Conservation (phyloP, 2,113 vertebrate species). For the Clarias batrachus region DNA sequence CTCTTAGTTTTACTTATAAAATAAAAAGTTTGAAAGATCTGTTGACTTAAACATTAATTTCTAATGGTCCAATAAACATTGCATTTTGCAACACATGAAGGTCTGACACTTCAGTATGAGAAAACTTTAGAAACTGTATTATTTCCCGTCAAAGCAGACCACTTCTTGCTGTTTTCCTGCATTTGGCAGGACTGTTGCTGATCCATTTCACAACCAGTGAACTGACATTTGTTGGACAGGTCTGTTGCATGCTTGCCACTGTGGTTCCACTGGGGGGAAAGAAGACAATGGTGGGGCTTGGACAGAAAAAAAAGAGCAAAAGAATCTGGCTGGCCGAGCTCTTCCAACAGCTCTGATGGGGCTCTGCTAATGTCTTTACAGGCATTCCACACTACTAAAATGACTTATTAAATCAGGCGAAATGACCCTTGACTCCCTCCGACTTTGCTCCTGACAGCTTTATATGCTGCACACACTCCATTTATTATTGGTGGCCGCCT, state of each 20-base stretch:
- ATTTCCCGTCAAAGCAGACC: conserved; percentile 12
- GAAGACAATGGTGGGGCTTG: conserved; percentile 36
- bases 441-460: conserved; percentile 47
- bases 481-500: conserved; percentile 41
- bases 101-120: not conserved
- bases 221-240: conserved; percentile 24
- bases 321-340: conserved; percentile 8
- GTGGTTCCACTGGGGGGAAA: conserved; percentile 3
- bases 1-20: not conserved
- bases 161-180: conserved; percentile 12
- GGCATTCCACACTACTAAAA: conserved; percentile 41
- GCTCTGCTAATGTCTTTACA: conserved; percentile 46
- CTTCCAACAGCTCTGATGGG: conserved; percentile 5
- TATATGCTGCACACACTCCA: conserved; percentile 15
- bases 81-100: conserved; percentile 13
- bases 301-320: conserved; percentile 12
- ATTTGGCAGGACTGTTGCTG: conserved; percentile 3
- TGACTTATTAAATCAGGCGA: conserved; percentile 46
- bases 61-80: conserved; percentile 5
- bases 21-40: not conserved
- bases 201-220: conserved; percentile 4
- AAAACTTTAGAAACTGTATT: not conserved
- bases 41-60: not conserved
- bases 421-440: conserved; percentile 44
- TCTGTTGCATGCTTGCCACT: conserved; percentile 29